Percentiles rank a stretch among this genome's conserved stretches.
phyloP scores from a whole-genome alignment of 2,113 vertebrate species.

The Spea bombifrons region DNA sequence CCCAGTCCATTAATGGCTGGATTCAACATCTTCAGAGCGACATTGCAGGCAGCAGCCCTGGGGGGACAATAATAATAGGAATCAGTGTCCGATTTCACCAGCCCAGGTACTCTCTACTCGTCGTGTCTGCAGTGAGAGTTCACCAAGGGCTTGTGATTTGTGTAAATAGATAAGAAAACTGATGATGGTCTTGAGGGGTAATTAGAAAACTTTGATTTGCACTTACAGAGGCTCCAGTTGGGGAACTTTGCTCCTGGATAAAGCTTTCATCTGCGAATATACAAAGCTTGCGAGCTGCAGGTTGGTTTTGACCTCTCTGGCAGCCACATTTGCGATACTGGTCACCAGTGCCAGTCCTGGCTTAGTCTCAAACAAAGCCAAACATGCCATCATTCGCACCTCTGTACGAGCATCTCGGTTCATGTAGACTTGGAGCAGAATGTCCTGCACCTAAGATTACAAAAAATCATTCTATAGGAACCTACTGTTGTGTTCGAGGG shows the following conservation, averaged over 20 bases:
- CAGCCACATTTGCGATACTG: slow-evolving; percentile 66
- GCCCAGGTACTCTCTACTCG: no score
- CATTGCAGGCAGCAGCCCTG: slow-evolving; percentile 76
- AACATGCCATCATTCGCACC: slow-evolving; percentile 74
- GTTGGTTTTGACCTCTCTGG: slow-evolving; percentile 61
- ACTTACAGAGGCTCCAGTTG: slow-evolving; percentile 72
- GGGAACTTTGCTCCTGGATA: slow-evolving; percentile 65
- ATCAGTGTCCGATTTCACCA: no score
- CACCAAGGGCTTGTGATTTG: no score
- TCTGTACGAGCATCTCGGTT: slow-evolving; percentile 66
- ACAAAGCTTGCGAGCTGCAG: slow-evolving; percentile 76
- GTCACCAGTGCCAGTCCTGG: slow-evolving; percentile 68
- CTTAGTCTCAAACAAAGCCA: slow-evolving; percentile 74
- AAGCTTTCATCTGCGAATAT: slow-evolving; percentile 76
- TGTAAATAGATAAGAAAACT: no score
- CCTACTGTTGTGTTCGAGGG: no score
- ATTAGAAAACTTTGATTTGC: not conserved
- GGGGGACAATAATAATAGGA: slow-evolving; percentile 16
- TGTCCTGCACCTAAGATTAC: slow-evolving; percentile 69
- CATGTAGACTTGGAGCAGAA: slow-evolving; percentile 71
- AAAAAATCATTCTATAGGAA: not conserved
- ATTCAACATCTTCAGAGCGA: slow-evolving; percentile 73
- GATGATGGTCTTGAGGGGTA: no score
- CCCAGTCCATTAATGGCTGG: slow-evolving; percentile 65
- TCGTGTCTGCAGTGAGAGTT: no score